These are phyloP conservation scores for Chironomus striatipennis DNA, from an alignment of 1,140 invertebrate species.

Conservation along the genomic window DNA sequence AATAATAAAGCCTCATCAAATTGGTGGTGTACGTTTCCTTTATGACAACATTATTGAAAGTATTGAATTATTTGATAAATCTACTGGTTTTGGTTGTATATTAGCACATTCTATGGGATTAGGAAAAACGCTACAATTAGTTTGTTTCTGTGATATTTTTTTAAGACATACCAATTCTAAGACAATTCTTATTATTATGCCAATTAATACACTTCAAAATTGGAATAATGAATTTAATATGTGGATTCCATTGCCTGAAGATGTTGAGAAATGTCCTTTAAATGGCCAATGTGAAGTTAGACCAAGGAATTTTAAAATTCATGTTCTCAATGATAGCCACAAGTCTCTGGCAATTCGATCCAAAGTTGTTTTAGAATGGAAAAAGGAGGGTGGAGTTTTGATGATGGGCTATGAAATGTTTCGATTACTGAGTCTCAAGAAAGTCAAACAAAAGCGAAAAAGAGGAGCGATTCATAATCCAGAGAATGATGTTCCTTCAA, in stretches of 20 bases:
- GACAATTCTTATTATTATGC: slow-evolving; percentile 92
- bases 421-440: slow-evolving; percentile 73
- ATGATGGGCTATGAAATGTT: slow-evolving; percentile 98
- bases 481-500: slow-evolving; percentile 63
- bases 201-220: slow-evolving; percentile 98
- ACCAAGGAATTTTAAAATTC: slow-evolving; percentile 74
- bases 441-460: slow-evolving; percentile 42
- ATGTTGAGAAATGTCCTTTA: slow-evolving; percentile 43
- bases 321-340: slow-evolving; percentile 86
- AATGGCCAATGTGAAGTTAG: slow-evolving; percentile 53
- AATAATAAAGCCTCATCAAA: slow-evolving; percentile 94
- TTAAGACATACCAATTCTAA: slow-evolving; percentile 80
- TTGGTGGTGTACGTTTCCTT: slow-evolving; percentile 91
- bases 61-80: slow-evolving; percentile 75
- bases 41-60: slow-evolving; percentile 97
- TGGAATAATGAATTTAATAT: slow-evolving; percentile 97
- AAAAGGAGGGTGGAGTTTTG: slow-evolving; percentile 79
- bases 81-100: slow-evolving; percentile 92
- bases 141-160: slow-evolving; percentile 94
- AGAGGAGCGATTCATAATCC: slow-evolving; percentile 40
- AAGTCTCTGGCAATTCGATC: slow-evolving; percentile 82
- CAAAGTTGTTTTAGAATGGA: slow-evolving; percentile 77
- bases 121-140: slow-evolving; percentile 96
- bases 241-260: slow-evolving; percentile 71
- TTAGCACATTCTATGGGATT: slow-evolving; percentile 98